Evolutionary conservation across 2,888 invertebrate species (phyloP).

Genomic region (Amiota minor): DNA sequence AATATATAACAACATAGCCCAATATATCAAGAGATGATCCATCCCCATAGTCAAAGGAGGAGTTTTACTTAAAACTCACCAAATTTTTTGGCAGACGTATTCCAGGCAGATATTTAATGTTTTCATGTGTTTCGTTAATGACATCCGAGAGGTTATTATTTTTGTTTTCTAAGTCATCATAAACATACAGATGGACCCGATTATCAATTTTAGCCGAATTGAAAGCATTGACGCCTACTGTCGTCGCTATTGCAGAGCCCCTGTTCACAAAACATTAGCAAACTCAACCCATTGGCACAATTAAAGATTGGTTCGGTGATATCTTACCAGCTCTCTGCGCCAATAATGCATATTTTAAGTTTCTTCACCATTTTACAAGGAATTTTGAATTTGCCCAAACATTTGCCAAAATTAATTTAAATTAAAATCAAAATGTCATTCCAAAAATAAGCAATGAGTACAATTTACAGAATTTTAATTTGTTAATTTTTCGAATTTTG

Average conservation of each 20-base stretch:
- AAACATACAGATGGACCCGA: conserved; percentile 59
- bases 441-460: too few species aligned
- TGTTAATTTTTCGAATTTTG: too few species aligned
- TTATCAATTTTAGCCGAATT: conserved; percentile 40
- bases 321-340: conserved; percentile 56
- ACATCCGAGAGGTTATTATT: conserved; percentile 47
- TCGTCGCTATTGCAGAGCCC: conserved; percentile 58
- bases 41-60: neutral
- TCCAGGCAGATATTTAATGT: conserved; percentile 60
- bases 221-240: conserved; percentile 51
- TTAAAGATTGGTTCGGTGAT: neutral
- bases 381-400: neutral
- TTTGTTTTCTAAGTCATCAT: conserved; percentile 54
- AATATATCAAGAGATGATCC: too few species aligned
- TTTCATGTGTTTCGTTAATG: conserved; percentile 58
- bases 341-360: conserved; percentile 58
- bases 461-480: too few species aligned
- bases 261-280: conserved; percentile 31
- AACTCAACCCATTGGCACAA: neutral
- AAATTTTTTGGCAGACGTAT: conserved; percentile 55
- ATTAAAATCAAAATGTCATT: too few species aligned
- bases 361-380: conserved; percentile 44
- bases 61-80: conserved; percentile 41
- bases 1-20: conserved; percentile 39
- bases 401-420: conserved; percentile 2